Evolutionary conservation across 2,888 invertebrate genomes (phyloP).

Genomic region (Mimachlamys varia): DNA sequence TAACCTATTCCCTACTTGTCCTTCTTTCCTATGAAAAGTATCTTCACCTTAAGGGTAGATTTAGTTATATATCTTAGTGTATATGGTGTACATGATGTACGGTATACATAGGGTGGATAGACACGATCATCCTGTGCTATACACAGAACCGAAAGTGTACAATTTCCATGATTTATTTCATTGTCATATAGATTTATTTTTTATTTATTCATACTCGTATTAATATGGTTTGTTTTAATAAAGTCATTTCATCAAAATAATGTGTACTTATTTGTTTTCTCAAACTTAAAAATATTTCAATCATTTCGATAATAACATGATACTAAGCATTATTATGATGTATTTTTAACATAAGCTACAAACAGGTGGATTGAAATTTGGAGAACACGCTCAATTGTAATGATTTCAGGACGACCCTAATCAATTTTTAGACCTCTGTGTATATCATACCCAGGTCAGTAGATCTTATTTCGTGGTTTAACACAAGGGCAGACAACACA

Average conservation of each 20-base stretch:
- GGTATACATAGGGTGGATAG: neutral
- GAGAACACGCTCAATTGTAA: too few species aligned
- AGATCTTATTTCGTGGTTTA: too few species aligned
- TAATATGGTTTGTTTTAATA: conserved; percentile 11
- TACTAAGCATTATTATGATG: neutral
- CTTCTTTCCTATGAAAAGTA: too few species aligned
- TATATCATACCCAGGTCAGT: too few species aligned
- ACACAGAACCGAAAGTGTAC: neutral
- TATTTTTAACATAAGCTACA: too few species aligned
- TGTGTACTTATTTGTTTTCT: neutral
- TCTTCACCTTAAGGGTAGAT: neutral
- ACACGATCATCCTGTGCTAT: neutral
- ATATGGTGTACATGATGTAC: too few species aligned
- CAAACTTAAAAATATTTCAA: neutral
- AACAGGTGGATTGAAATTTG: too few species aligned
- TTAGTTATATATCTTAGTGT: neutral
- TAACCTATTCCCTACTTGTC: too few species aligned
- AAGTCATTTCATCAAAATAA: neutral
- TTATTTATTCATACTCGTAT: conserved; percentile 24
- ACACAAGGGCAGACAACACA: too few species aligned
- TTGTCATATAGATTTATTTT: conserved; percentile 23
- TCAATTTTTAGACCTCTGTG: too few species aligned
- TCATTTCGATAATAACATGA: neutral
- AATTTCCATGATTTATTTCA: neutral
- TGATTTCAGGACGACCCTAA: too few species aligned